Evolutionary conservation across 1,140 invertebrate genomes (phyloP), one percentile per base, ranked within the genome.

Genomic region (Leucophenga varia): DNA sequence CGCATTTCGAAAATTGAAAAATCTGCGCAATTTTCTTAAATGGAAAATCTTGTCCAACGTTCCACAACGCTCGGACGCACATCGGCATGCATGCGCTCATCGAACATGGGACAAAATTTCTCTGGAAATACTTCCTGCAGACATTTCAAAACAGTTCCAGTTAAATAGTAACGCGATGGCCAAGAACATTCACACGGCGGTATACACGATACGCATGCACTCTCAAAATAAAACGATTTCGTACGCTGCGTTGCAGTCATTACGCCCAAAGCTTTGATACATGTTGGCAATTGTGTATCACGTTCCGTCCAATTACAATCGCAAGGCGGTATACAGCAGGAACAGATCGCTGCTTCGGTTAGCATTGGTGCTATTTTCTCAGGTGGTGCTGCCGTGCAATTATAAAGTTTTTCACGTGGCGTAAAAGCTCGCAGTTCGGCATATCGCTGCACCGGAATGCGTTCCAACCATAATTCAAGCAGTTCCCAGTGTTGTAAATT

Each of bases 141-240:
- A 21, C 40, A 49, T 1, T n/a, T 19, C 7, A 49, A 17, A 12
- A 43, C 16, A 3, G 22, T 28, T 18, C 41, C 21, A 6, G 28
- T 31, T 16, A 30, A 8, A 31, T 31, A 49, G 7, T 16, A 30
- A 2, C 16, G 37, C 3, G 25, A 30, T 1, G 47, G 31, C 47
- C 47, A 49, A 21, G 28, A 17, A 9, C 47, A 49, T 6, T 39
- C 43, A n/a, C 47, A 49, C 3, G 47, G 47, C 3, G 47, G 40
- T 18, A 42, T 14, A 19, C 40, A 38, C 10, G 10, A 18, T 3
- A 5, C 12, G 13, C 30, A 43, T 6, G 2, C 1, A 16, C 17
- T 18, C 1, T 16, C 13, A 12, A 35, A 44, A n/a, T n/a, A n/a
- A n/a, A n/a, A n/a, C n/a, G n/a, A n/a, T n/a, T n/a, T n/a, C n/a